Conservation (phyloP, 2,888 invertebrate genomes). For the Idaea biselata region DNA sequence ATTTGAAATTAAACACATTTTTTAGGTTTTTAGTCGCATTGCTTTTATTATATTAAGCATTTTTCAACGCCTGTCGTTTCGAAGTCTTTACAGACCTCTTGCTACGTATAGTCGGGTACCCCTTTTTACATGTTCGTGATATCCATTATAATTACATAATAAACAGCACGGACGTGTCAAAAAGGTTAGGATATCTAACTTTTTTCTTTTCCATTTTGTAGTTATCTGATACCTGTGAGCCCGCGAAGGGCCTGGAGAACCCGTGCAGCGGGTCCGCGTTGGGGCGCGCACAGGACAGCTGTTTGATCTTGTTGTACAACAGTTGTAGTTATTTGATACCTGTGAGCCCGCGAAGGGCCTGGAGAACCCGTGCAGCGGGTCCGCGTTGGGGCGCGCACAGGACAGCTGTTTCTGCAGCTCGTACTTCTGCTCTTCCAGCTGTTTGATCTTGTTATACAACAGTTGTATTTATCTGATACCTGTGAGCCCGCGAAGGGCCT, state of each 20-base stretch:
- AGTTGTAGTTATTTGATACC: no score
- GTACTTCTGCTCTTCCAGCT: constrained; percentile 95
- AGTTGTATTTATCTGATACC: constrained; percentile 35
- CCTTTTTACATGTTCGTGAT: no score
- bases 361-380: constrained; percentile 77
- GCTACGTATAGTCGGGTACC: no score
- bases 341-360: constrained; percentile 87
- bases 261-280: constrained; percentile 72
- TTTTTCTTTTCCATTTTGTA: no score
- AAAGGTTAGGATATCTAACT: no score
- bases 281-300: constrained; percentile 85
- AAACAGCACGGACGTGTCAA: no score
- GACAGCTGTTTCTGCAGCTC: constrained; percentile 95
- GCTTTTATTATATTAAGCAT: no score
- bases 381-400: constrained; percentile 74
- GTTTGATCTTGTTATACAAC: constrained; percentile 91
- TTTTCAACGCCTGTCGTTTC: no score
- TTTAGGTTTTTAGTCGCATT: no score
- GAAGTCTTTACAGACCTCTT: no score
- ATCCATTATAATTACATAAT: no score
- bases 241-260: constrained; percentile 85
- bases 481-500: constrained; percentile 87
- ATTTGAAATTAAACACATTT: constrained; percentile 18
- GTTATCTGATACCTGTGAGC: constrained; percentile 86
- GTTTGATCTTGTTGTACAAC: constrained; percentile 91